A percentile compares a stretch with the other conserved stretches of the same genome.
Conservation (phyloP, 2,888 invertebrate genomes). For the Nysson spinosus region DNA sequence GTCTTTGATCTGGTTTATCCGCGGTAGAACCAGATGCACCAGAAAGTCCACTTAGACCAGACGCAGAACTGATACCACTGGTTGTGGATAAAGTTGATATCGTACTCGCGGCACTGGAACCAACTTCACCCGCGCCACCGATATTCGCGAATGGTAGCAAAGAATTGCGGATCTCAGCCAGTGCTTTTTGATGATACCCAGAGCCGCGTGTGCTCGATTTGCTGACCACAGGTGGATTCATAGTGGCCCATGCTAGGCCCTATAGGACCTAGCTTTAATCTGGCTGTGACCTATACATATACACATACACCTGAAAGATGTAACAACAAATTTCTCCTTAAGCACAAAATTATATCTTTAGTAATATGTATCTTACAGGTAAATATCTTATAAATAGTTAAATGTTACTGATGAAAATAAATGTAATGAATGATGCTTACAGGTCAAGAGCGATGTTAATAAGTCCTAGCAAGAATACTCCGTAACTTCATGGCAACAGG, state of each 20-base stretch:
- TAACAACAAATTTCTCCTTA: conserved; percentile 20
- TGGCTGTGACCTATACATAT: conserved; percentile 70
- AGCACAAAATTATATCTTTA: neutral
- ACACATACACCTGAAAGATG: conserved; percentile 54
- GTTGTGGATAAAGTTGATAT: conserved; percentile 83
- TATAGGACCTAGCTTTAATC: conserved; percentile 76
- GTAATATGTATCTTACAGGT: neutral
- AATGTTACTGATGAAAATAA: neutral
- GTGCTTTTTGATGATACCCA: conserved; percentile 92
- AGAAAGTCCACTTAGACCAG: conserved; percentile 80
- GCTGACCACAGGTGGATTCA: conserved; percentile 79
- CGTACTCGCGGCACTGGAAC: conserved; percentile 87
- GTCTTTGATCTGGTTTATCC: conserved; percentile 83
- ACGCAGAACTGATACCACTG: conserved; percentile 81
- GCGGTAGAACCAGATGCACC: conserved; percentile 81
- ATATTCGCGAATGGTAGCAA: conserved; percentile 88
- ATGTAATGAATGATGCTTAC: conserved; percentile 39
- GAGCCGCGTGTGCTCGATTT: conserved; percentile 84
- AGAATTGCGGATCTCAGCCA: conserved; percentile 91
- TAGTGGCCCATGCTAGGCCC: conserved; percentile 78
- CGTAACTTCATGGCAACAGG: conserved; percentile 22
- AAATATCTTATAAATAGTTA: neutral
- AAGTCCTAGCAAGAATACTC: conserved; percentile 8
- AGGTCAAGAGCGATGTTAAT: conserved; percentile 36
- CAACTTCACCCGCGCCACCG: conserved; percentile 81